Conservation (phyloP, 2,888 invertebrate genomes). For the Apamea crenata region DNA sequence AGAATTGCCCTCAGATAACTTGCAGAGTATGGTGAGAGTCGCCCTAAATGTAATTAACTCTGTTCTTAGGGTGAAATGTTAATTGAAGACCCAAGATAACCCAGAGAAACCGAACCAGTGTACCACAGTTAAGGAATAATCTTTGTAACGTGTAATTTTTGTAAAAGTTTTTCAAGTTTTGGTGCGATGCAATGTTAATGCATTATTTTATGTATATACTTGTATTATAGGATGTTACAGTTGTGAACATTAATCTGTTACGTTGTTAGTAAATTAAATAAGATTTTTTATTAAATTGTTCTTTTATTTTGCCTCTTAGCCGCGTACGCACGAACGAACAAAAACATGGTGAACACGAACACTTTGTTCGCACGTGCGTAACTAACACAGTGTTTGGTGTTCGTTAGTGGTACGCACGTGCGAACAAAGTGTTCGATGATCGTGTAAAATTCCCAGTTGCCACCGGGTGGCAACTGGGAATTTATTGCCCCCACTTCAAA, state of each 20-base stretch:
- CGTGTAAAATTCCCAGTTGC: too few relatives aligned
- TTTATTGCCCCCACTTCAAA: too few relatives aligned
- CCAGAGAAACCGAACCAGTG: constrained; percentile 30
- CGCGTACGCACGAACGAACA: too few relatives aligned
- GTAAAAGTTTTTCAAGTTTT: constrained; percentile 44
- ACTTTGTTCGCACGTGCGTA: too few relatives aligned
- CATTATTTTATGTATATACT: constrained; percentile 64
- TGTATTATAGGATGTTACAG: constrained; percentile 64
- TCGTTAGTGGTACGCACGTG: too few relatives aligned
- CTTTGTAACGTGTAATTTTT: constrained; percentile 40
- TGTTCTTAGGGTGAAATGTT: constrained; percentile 48
- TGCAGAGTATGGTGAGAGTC: neutral
- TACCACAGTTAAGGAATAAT: constrained; percentile 51
- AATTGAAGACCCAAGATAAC: constrained; percentile 15
- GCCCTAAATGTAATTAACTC: constrained; percentile 15
- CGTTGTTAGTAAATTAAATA: constrained; percentile 58
- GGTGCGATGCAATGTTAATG: constrained; percentile 31
- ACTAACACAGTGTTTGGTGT: too few relatives aligned
- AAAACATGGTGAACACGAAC: too few relatives aligned
- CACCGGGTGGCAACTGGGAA: too few relatives aligned
- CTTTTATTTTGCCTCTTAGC: constrained; percentile 48
- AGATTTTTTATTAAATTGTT: constrained; percentile 21
- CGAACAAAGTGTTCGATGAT: too few relatives aligned
- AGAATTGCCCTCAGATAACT: neutral
- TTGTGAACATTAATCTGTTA: constrained; percentile 65